phyloP scores from a whole-genome alignment of 2,797 vertebrate genomes.

The Fundulus diaphanus region DNA sequence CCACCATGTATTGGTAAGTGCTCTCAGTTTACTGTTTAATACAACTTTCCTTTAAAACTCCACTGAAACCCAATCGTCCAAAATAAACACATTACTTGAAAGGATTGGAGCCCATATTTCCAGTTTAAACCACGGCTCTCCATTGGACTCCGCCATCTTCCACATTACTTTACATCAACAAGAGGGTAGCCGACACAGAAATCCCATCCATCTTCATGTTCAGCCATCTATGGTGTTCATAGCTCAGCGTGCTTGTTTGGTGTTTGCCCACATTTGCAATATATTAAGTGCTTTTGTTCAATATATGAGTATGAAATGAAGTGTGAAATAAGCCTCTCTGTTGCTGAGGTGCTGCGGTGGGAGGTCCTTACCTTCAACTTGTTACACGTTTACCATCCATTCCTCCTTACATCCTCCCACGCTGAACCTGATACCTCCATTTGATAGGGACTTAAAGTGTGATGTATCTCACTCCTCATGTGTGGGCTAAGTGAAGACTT shows the following conservation, averaged over 20 bases:
- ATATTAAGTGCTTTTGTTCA: constrained; percentile 67
- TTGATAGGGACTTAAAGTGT: constrained; percentile 29
- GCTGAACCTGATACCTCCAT: constrained; percentile 32
- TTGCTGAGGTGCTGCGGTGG: constrained; percentile 78
- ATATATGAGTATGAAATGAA: constrained; percentile 84
- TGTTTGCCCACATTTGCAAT: constrained; percentile 33
- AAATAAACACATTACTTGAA: not conserved
- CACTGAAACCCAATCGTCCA: too few species aligned
- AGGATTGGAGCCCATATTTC: not conserved
- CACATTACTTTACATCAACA: not conserved
- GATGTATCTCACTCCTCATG: constrained; percentile 21
- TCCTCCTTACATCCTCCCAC: constrained; percentile 38
- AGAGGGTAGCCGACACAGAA: constrained; percentile 16
- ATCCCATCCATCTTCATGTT: constrained; percentile 9
- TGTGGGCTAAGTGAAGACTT: not conserved
- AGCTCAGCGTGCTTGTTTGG: constrained; percentile 4
- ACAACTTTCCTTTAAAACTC: not conserved
- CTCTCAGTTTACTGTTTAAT: not conserved
- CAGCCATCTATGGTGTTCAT: constrained; percentile 12
- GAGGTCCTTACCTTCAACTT: constrained; percentile 74
- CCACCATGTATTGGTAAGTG: not conserved
- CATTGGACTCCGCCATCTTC: not conserved
- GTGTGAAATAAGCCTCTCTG: constrained; percentile 86
- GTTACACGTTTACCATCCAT: constrained; percentile 70
- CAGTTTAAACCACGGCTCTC: not conserved